Evolutionary conservation across 2,797 vertebrate genomes (phyloP).

Genomic region (Eidolon dupreanum): DNA sequence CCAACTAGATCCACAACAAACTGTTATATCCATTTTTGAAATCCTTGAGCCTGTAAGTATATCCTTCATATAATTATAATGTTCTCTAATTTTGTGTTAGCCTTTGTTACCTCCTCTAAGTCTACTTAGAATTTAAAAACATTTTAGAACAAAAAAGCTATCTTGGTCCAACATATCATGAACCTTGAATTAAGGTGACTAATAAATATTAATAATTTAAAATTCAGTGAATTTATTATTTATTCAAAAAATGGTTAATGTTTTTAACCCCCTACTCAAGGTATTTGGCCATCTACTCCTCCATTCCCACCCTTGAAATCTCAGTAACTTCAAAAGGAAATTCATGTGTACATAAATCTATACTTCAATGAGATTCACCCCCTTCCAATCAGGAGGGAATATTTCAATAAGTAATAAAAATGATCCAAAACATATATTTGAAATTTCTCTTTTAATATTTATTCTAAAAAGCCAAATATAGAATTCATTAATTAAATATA

Average conservation of each 20-base stretch:
- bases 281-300: not conserved
- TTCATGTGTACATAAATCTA: not conserved
- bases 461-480: slow-evolving; percentile 31
- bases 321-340: slow-evolving; percentile 22
- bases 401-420: slow-evolving; percentile 37
- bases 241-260: slow-evolving; percentile 31
- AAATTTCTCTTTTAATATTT: slow-evolving; percentile 36
- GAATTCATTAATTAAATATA: slow-evolving; percentile 24
- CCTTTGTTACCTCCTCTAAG: not conserved
- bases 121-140: slow-evolving; percentile 45
- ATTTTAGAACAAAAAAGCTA: slow-evolving; percentile 13
- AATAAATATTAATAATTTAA: slow-evolving; percentile 36
- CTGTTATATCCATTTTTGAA: not conserved
- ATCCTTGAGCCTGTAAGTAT: not conserved
- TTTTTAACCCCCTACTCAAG: not conserved
- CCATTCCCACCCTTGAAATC: not conserved
- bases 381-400: not conserved
- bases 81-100: not conserved
- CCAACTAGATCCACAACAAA: not conserved
- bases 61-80: not conserved
- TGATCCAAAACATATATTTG: not conserved
- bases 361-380: not conserved
- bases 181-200: not conserved
- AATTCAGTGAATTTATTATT: slow-evolving; percentile 35
- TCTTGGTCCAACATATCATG: not conserved